Evolutionary conservation across 2,888 invertebrate genomes (phyloP).

Genomic region (Pogonocherus hispidulus): DNA sequence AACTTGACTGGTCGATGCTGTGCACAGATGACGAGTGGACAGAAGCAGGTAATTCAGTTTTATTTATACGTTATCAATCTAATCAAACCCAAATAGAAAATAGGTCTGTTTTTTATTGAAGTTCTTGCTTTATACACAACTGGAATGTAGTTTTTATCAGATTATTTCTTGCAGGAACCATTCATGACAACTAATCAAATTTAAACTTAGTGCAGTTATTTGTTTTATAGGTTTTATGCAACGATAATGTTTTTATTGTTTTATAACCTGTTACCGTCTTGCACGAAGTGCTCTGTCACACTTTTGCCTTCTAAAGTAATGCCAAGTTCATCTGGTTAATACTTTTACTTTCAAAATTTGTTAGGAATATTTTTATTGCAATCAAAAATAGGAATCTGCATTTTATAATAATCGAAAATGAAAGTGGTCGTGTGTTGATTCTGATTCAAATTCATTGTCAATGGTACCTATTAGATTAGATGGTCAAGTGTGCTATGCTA

Average conservation of each 20-base stretch:
- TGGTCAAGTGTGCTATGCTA: too few relatives aligned
- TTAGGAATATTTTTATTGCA: background rate
- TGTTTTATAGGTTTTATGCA: constrained; percentile 7
- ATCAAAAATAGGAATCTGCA: constrained; percentile 4
- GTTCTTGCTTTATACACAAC: background rate
- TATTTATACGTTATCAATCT: background rate
- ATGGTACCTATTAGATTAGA: too few relatives aligned
- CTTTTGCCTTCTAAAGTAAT: constrained; percentile 27
- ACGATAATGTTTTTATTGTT: constrained; percentile 6
- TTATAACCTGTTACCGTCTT: constrained; percentile 14
- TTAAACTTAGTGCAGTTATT: too few relatives aligned
- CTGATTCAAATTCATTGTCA: too few relatives aligned
- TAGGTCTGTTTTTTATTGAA: background rate
- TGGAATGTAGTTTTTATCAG: constrained; percentile 16
- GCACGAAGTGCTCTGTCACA: constrained; percentile 19
- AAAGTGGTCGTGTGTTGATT: background rate
- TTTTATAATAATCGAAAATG: constrained; percentile 5
- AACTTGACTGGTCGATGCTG: constrained; percentile 77
- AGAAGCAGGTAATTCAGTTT: constrained; percentile 71
- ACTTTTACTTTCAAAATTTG: constrained; percentile 23
- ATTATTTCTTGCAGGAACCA: too few relatives aligned
- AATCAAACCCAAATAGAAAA: too few relatives aligned
- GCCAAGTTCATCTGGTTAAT: constrained; percentile 13
- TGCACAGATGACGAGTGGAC: constrained; percentile 73
- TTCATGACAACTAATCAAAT: too few relatives aligned